Evolutionary conservation across 2,888 invertebrate genomes (phyloP), one percentile per base, ranked within the genome.

Genomic region (Leucoma salicis): DNA sequence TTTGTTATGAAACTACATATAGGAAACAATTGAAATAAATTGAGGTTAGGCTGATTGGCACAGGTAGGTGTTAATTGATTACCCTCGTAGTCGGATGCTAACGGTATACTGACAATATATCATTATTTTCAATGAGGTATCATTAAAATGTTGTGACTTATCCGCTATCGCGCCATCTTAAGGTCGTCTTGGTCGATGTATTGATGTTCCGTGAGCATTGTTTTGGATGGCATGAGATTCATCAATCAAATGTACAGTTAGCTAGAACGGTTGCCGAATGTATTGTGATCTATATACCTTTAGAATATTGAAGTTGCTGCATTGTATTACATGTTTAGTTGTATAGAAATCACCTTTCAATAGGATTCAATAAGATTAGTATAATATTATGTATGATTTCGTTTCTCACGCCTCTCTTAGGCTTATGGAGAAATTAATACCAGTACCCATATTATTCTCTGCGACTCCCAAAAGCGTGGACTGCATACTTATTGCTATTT

Each of bases 161-260:
- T 70, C 62, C 44, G 59, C 55, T 71, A 74, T 74, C 74, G 59
- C 53, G 31, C 42, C 39, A 56, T 58, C 63, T 60, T 43, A 62
- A 59, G 80, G 81, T 81, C 82, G 79, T 70, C 66, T 47, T 53
- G 58, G 65, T 62, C 70, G 55, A 56, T 49, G 62, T 70, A 74
- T 77, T 69, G 74, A 75, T 78, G 74, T 74, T 77, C 65, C 72
- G 63, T 65, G 55, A 57, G 63, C 67, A 79, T 85, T 83, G 84
- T 85, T 77, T 82, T 56, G 64, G 65, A 71, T 72, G 77, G 74
- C 78, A 74, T 70, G 69, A 73, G 68, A 68, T 69, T 70, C 75
- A 85, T 86, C 78, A 82, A 84, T 86, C 84, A 77, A 39, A 49
- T 46, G 52, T 75, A 75, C 80, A 71, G 74, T 74, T 74, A 78